Evolutionary conservation across 2,888 invertebrate species (phyloP).

Genomic region (Psylliodes chrysocephalus): DNA sequence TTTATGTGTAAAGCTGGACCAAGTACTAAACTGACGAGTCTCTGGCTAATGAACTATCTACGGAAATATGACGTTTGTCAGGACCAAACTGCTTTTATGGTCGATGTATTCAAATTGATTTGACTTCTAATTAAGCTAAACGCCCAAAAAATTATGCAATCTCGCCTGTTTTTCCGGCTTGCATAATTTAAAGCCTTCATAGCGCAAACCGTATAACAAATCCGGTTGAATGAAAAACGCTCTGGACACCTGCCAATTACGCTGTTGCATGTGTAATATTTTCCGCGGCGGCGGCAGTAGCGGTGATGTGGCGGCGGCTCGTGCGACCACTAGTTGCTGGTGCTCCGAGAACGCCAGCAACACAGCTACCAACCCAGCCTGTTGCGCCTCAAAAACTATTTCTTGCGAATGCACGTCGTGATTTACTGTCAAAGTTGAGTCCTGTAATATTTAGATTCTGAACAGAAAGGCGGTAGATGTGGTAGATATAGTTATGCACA

Average conservation of each 20-base stretch:
- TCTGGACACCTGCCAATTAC: slow-evolving; percentile 62
- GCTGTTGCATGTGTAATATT: slow-evolving; percentile 63
- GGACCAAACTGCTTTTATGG: no score
- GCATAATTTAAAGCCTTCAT: slow-evolving; percentile 24
- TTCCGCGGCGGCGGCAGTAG: slow-evolving; percentile 48
- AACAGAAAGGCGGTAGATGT: no score
- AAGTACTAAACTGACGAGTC: no score
- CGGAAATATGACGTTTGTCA: no score
- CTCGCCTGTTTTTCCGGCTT: not conserved
- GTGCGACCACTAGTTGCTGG: slow-evolving; percentile 52
- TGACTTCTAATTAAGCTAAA: no score
- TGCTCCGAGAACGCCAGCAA: slow-evolving; percentile 14
- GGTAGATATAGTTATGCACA: no score
- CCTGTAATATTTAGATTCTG: no score
- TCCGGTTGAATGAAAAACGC: slow-evolving; percentile 31
- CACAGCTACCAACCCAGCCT: slow-evolving; percentile 31
- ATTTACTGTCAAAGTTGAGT: slow-evolving; percentile 13
- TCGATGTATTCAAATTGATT: no score
- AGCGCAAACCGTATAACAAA: slow-evolving; percentile 28
- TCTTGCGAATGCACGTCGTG: slow-evolving; percentile 39
- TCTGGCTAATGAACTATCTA: no score
- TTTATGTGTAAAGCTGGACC: no score
- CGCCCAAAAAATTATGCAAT: not conserved
- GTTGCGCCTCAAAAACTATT: slow-evolving; percentile 53
- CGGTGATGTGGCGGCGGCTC: slow-evolving; percentile 33